These are phyloP conservation scores for Aegotheles bennettii DNA, from an alignment of 2,113 vertebrate species.

Conservation along the genomic window DNA sequence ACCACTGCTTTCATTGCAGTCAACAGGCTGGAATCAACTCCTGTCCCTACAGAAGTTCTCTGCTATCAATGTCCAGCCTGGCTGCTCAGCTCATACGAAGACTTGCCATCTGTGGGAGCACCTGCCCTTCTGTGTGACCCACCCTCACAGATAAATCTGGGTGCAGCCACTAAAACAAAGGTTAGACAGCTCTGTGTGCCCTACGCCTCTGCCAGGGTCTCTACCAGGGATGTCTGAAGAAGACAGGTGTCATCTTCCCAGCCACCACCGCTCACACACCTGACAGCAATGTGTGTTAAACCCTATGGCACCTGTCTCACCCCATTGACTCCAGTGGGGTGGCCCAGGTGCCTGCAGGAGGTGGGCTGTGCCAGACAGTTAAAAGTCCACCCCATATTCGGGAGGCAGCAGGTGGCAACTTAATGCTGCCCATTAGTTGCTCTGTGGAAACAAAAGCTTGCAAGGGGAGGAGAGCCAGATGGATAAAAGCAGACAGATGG, in stretches of 20 bases:
- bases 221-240: background rate
- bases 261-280: accelerated
- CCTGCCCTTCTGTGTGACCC: background rate
- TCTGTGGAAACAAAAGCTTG: slow-evolving; percentile 36
- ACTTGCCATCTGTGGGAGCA: background rate
- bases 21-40: background rate
- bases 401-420: slow-evolving; percentile 38
- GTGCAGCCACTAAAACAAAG: background rate
- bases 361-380: background rate
- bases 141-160: background rate
- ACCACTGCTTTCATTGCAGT: background rate
- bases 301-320: accelerated
- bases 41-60: background rate
- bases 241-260: background rate
- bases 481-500: slow-evolving; percentile 52
- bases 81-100: background rate
- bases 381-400: background rate
- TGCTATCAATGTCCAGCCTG: background rate
- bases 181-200: background rate
- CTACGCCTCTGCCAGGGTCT: background rate
- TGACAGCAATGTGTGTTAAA: background rate
- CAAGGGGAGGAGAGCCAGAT: slow-evolving; percentile 5
- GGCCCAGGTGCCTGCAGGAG: background rate
- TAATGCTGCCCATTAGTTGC: slow-evolving; percentile 27
- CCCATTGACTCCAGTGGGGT: background rate